phyloP scores from a whole-genome alignment of 92 coral and sea anemone species.

The Desmophyllum pertusum region DNA sequence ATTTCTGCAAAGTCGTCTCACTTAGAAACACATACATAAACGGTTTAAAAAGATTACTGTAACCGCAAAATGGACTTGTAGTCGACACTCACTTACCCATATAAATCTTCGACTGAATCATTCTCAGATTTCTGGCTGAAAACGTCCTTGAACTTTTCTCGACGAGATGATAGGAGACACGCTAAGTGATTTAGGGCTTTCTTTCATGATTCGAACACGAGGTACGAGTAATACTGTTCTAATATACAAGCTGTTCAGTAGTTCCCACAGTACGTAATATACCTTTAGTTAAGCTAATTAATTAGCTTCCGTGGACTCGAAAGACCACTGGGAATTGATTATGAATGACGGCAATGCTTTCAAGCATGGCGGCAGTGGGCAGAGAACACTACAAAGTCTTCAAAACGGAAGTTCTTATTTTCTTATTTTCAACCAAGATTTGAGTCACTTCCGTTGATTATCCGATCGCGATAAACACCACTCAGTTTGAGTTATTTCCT shows the following conservation, averaged over 20 bases:
- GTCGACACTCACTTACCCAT: slow-evolving; percentile 3
- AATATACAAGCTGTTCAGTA: slow-evolving; percentile 22
- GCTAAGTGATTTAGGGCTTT: not conserved
- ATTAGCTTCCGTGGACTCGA: slow-evolving; percentile 2
- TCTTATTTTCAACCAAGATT: not conserved
- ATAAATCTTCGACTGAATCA: not conserved
- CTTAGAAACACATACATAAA: not conserved
- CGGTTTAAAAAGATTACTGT: not conserved
- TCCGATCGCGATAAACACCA: no score
- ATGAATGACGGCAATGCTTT: not conserved
- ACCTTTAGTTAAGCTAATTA: slow-evolving; percentile 20
- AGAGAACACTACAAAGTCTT: not conserved
- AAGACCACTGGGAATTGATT: slow-evolving; percentile 28
- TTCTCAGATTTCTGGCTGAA: not conserved
- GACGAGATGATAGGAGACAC: not conserved
- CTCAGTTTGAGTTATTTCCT: not conserved
- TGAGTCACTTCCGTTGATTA: not conserved
- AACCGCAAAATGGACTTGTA: not conserved
- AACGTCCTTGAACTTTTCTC: not conserved
- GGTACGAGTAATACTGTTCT: not conserved
- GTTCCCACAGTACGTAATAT: not conserved
- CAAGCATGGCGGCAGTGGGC: not conserved
- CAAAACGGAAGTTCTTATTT: not conserved
- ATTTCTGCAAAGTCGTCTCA: not conserved
- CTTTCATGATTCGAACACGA: not conserved